Percentiles rank a stretch among this genome's conserved stretches.
Evolutionary conservation across 2,113 vertebrate species (phyloP).

Genomic region (Beaufortia kweichowensis): DNA sequence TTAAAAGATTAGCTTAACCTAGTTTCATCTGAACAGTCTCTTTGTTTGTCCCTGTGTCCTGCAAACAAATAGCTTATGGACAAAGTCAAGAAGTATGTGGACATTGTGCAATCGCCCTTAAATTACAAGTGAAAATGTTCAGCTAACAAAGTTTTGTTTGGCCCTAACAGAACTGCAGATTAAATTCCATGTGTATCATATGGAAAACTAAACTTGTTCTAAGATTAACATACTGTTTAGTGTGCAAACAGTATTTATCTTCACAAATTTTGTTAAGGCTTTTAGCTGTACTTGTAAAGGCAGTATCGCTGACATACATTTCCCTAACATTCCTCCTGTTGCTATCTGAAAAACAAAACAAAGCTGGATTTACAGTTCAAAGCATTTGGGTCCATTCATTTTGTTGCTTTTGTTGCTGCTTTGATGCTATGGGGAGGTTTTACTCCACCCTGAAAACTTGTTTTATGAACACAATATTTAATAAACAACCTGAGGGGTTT

Average conservation of each 20-base stretch:
- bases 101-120: too few species aligned
- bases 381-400: neutral
- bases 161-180: neutral
- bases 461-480: neutral
- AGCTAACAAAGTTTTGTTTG: constrained; percentile 15
- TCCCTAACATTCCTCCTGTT: too few species aligned
- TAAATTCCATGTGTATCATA: neutral
- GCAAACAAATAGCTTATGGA: constrained; percentile 65
- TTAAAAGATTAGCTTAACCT: constrained; percentile 77
- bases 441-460: too few species aligned
- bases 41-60: constrained; percentile 66
- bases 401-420: neutral
- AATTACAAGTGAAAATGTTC: neutral
- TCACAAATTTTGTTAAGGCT: too few species aligned
- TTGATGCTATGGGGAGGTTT: neutral
- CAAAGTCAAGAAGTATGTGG: constrained; percentile 10
- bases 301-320: too few species aligned
- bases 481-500: neutral
- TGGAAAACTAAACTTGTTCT: neutral
- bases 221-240: too few species aligned
- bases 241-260: too few species aligned
- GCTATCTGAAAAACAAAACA: neutral
- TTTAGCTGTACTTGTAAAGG: too few species aligned
- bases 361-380: neutral
- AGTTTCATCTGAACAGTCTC: constrained; percentile 64